Percentiles rank a stretch among this genome's conserved stretches.
These are phyloP conservation scores for Peromyscus melanophrys DNA, from an alignment of 2,797 vertebrate genomes.

Conservation along the genomic window DNA sequence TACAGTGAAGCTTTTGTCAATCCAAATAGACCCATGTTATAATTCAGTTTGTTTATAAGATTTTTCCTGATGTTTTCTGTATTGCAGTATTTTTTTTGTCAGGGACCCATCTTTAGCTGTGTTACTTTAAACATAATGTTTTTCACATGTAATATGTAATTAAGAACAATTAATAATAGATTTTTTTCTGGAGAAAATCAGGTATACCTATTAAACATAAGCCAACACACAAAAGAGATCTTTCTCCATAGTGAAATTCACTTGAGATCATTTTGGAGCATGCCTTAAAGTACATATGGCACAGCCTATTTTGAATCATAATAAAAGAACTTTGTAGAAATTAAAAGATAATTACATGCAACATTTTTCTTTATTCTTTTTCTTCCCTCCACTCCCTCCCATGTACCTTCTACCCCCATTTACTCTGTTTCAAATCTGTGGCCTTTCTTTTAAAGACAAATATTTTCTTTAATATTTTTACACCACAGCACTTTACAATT, in stretches of 20 bases:
- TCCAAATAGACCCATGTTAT: not conserved
- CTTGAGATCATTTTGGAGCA: not conserved
- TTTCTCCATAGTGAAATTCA: conserved; percentile 51
- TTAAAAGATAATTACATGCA: not conserved
- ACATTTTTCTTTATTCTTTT: not conserved
- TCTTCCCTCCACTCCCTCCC: too few species aligned
- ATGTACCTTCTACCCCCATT: too few species aligned
- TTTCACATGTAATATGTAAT: not conserved
- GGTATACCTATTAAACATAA: not conserved
- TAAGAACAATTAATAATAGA: not conserved
- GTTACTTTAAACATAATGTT: not conserved
- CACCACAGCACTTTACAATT: not conserved
- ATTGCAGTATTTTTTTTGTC: conserved; percentile 5
- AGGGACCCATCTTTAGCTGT: not conserved
- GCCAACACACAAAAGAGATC: not conserved
- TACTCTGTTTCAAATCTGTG: too few species aligned
- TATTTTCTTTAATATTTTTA: not conserved
- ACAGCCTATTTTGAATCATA: not conserved
- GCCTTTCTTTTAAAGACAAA: not conserved
- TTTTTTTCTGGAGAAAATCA: not conserved
- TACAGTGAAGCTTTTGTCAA: not conserved
- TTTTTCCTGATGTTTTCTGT: not conserved
- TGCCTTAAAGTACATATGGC: not conserved
- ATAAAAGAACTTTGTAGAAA: not conserved
- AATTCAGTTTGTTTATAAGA: not conserved